A percentile compares a stretch with the other conserved stretches of the same genome.
phyloP scores from a whole-genome alignment of 2,888 invertebrate species.

The Peribatodes rhomboidaria region DNA sequence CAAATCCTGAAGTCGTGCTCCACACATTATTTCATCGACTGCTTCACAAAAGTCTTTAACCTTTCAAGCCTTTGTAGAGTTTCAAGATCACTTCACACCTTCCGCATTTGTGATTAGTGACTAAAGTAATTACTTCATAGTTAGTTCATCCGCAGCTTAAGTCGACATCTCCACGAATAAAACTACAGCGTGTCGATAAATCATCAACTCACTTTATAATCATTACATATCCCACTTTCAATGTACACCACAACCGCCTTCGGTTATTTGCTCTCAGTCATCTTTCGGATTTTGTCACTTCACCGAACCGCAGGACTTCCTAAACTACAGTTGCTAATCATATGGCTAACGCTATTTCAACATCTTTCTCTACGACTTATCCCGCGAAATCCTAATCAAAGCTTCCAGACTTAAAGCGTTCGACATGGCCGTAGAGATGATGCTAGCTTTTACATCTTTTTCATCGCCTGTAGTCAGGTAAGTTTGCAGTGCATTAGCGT shows the following conservation, averaged over 20 bases:
- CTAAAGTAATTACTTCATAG: constrained; percentile 56
- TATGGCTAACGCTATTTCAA: too few species aligned
- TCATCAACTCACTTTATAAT: too few species aligned
- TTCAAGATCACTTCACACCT: constrained; percentile 34
- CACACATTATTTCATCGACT: constrained; percentile 8
- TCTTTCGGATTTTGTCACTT: too few species aligned
- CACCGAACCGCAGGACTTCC: too few species aligned
- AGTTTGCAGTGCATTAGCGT: constrained; percentile 31
- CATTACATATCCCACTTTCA: too few species aligned
- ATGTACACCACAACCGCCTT: too few species aligned
- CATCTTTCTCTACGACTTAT: too few species aligned
- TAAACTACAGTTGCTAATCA: too few species aligned
- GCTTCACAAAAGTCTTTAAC: constrained; percentile 21
- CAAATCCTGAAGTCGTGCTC: constrained; percentile 15
- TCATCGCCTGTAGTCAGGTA: constrained; percentile 38
- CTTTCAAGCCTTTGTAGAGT: constrained; percentile 29
- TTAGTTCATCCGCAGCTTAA: constrained; percentile 42
- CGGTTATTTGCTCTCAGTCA: too few species aligned
- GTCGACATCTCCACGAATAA: not conserved
- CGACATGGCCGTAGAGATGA: not conserved
- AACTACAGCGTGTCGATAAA: not conserved
- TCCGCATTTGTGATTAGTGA: constrained; percentile 41
- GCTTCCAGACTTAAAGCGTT: not conserved
- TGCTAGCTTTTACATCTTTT: not conserved
- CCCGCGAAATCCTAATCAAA: too few species aligned